phyloP scores from a whole-genome alignment of 2,888 invertebrate species.

The Argyresthia goedartella region DNA sequence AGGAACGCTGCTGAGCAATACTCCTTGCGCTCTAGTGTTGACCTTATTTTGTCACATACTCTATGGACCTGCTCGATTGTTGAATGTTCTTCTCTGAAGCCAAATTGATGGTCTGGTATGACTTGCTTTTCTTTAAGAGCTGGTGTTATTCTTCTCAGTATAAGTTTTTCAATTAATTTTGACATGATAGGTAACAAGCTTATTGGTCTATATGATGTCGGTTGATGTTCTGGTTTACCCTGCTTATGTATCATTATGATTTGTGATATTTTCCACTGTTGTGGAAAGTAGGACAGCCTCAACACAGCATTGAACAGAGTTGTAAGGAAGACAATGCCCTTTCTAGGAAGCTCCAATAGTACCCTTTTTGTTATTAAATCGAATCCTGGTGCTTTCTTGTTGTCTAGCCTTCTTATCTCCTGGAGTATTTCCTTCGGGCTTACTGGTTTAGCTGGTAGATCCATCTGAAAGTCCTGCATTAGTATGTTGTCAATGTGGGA shows the following conservation, averaged over 20 bases:
- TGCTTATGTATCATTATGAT: conserved; percentile 3
- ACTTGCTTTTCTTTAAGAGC: background rate
- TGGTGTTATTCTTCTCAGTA: conserved; percentile 9
- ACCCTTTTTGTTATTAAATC: background rate
- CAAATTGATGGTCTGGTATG: conserved; percentile 10
- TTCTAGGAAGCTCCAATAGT: background rate
- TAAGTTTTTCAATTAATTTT: conserved; percentile 1
- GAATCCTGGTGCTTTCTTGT: conserved; percentile 23
- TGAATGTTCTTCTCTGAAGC: conserved; percentile 9
- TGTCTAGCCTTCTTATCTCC: too few species aligned
- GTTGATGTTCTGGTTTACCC: background rate
- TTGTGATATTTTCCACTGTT: conserved; percentile 1
- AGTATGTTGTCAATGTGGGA: too few species aligned
- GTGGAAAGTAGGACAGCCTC: background rate
- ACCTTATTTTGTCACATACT: conserved; percentile 10
- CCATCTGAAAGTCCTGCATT: too few species aligned
- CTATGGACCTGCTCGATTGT: conserved; percentile 15
- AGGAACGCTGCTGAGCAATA: conserved; percentile 16
- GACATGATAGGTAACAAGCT: conserved; percentile 1
- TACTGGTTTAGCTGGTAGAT: too few species aligned
- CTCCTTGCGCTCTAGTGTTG: conserved; percentile 10
- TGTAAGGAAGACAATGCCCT: background rate
- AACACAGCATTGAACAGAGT: background rate
- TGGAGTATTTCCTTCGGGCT: too few species aligned
- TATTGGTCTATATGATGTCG: conserved; percentile 1